Percentiles rank a stretch among this genome's conserved stretches.
These are phyloP conservation scores for Andrena bucephala DNA, from an alignment of 2,888 invertebrate species.

Conservation along the genomic window DNA sequence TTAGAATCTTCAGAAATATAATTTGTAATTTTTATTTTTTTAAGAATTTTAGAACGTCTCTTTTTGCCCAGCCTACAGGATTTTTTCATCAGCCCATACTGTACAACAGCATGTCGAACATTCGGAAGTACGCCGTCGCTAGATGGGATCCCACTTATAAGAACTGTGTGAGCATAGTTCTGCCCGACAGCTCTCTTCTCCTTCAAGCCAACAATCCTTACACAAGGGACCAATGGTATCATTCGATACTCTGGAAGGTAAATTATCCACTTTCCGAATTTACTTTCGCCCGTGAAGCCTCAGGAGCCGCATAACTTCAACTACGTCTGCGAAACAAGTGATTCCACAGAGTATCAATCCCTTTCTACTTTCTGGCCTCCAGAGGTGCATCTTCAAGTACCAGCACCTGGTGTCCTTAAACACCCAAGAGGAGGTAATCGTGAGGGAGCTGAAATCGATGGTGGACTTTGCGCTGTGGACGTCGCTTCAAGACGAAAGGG, in stretches of 20 bases:
- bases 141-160: constrained; percentile 93
- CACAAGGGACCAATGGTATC: constrained; percentile 93
- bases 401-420: constrained; percentile 89
- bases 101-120: constrained; percentile 91
- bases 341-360: background rate
- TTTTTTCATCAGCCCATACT: constrained; percentile 89
- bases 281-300: too few species aligned
- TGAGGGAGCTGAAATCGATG: constrained; percentile 92
- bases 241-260: constrained; percentile 93
- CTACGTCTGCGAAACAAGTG: background rate
- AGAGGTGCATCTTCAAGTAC: constrained; percentile 92
- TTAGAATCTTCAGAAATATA: too few species aligned
- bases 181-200: constrained; percentile 91
- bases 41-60: background rate
- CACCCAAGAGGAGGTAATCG: constrained; percentile 89
- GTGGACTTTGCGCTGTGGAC: constrained; percentile 91
- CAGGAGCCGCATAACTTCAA: background rate
- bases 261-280: constrained; percentile 9
- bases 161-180: constrained; percentile 91
- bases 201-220: constrained; percentile 91
- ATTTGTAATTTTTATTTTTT: background rate
- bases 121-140: constrained; percentile 88
- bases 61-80: constrained; percentile 87
- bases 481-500: constrained; percentile 91
- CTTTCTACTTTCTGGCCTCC: constrained; percentile 79